These are phyloP conservation scores for Accipiter virgatus DNA, from an alignment of 2,113 vertebrate species.

Conservation along the genomic window DNA sequence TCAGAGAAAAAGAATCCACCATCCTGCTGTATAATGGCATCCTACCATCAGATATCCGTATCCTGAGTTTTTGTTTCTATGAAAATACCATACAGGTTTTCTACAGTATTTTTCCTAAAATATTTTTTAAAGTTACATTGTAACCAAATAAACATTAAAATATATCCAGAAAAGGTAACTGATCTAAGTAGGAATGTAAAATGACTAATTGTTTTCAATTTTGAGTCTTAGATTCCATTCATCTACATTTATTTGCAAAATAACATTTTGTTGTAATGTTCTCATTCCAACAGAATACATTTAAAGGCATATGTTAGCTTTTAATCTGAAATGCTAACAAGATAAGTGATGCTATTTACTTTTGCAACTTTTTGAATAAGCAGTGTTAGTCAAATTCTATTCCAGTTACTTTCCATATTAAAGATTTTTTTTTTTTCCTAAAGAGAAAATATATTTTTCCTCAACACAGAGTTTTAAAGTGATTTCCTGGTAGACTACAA, in stretches of 20 bases:
- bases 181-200: neutral
- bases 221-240: neutral
- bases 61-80: neutral
- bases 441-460: neutral
- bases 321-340: neutral
- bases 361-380: neutral
- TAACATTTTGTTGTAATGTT: neutral
- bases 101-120: neutral
- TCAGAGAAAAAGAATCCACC: neutral
- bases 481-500: neutral
- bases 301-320: neutral
- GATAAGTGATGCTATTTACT: neutral
- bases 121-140: neutral
- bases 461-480: neutral
- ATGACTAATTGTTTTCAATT: neutral
- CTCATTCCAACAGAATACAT: rapidly evolving
- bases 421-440: neutral
- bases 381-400: neutral
- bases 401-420: neutral
- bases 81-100: neutral
- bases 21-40: neutral
- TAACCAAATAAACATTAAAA: neutral
- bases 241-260: neutral
- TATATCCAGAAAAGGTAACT: neutral
- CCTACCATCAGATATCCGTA: neutral